phyloP scores from a whole-genome alignment of 1,140 invertebrate species.

The Brachionus koreanus region DNA sequence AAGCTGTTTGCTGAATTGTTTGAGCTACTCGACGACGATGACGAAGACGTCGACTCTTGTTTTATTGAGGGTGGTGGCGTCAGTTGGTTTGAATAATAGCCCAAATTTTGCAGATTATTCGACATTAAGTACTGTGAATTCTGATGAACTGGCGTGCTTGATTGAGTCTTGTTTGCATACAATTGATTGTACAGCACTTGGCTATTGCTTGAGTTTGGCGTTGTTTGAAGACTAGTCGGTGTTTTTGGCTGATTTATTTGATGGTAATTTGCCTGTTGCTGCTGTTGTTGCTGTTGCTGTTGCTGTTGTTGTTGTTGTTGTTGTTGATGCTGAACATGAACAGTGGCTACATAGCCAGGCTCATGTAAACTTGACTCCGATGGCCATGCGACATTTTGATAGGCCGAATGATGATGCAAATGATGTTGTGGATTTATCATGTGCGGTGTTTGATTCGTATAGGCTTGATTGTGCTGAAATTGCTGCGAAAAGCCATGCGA shows the following conservation, averaged over 20 bases:
- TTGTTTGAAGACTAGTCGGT: neutral
- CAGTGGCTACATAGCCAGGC: neutral
- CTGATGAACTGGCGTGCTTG: neutral
- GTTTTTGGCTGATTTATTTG: conserved; percentile 2
- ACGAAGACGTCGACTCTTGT: conserved; percentile 18
- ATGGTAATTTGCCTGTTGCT: neutral
- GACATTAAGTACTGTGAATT: neutral
- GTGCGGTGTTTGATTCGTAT: neutral
- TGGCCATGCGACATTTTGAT: neutral
- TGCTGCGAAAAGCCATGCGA: neutral
- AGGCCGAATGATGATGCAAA: neutral
- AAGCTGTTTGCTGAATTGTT: conserved; percentile 28
- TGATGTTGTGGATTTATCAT: neutral
- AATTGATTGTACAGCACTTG: neutral
- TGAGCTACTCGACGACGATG: neutral
- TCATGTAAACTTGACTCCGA: neutral
- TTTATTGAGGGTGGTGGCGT: conserved; percentile 39
- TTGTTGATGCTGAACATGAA: neutral
- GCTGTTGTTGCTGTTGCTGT: neutral
- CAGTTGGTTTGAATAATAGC: conserved; percentile 38
- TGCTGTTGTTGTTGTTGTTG: neutral
- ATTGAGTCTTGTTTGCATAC: neutral
- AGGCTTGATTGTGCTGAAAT: neutral
- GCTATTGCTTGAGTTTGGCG: neutral
- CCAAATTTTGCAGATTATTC: neutral